phyloP scores from a whole-genome alignment of 2,888 invertebrate genomes.

The Apodemia zela region DNA sequence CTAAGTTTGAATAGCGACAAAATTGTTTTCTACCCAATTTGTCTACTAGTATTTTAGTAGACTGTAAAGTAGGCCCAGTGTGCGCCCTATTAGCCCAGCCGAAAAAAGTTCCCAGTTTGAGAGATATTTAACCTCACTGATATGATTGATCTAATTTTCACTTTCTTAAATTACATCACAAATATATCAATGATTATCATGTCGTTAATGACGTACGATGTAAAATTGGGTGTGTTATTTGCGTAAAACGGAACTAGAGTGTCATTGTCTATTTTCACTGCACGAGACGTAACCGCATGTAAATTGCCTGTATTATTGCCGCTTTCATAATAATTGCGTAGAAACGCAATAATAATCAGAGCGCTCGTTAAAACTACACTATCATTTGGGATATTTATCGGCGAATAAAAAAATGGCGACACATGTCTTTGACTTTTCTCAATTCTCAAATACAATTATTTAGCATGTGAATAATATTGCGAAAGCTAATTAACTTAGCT shows the following conservation, averaged over 20 bases:
- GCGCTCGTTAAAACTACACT: slow-evolving; percentile 6
- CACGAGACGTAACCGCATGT: slow-evolving; percentile 25
- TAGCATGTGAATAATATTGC: too few species aligned
- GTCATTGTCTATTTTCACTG: slow-evolving; percentile 25
- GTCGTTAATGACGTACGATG: background rate
- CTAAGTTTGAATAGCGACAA: too few species aligned
- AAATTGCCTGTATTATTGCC: slow-evolving; percentile 23
- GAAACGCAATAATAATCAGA: slow-evolving; percentile 14
- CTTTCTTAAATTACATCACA: slow-evolving; percentile 48
- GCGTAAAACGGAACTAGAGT: slow-evolving; percentile 26
- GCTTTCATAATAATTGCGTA: slow-evolving; percentile 20
- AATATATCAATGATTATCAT: background rate
- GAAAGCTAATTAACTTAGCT: too few species aligned
- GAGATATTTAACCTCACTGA: background rate
- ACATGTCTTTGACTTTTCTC: too few species aligned
- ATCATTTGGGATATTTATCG: background rate
- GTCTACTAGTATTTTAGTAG: background rate
- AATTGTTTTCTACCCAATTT: background rate
- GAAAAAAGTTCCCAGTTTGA: background rate
- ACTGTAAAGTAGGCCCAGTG: background rate
- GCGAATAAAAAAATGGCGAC: background rate
- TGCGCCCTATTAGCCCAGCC: background rate
- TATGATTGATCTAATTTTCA: slow-evolving; percentile 39
- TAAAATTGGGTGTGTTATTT: slow-evolving; percentile 18
- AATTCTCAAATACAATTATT: too few species aligned